Percentiles rank a stretch among this genome's conserved stretches.
phyloP scores from a whole-genome alignment of 2,797 vertebrate genomes.

The Capromys pilorides region DNA sequence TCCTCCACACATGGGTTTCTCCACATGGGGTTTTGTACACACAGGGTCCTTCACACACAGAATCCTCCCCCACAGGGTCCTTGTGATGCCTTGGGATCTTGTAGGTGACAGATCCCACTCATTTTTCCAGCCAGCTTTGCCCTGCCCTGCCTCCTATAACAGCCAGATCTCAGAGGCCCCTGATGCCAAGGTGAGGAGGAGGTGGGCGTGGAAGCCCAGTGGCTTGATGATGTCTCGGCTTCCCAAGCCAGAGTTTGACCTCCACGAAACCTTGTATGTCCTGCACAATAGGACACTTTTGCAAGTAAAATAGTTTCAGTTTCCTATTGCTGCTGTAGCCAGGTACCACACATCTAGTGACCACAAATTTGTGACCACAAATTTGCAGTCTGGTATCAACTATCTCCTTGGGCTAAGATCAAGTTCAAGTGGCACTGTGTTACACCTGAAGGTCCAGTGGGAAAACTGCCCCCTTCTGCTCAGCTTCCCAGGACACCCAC shows the following conservation, averaged over 20 bases:
- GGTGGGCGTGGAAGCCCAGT: conserved; percentile 59
- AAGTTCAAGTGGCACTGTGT: neutral
- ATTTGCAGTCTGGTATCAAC: neutral
- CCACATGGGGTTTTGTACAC: no score
- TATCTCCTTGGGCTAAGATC: neutral
- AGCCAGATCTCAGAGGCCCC: conserved; percentile 56
- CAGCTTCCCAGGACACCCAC: neutral
- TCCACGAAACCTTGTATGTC: conserved; percentile 1
- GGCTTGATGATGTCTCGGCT: conserved; percentile 52
- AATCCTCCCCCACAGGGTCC: neutral
- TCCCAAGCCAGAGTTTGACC: conserved; percentile 44
- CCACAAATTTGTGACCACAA: neutral
- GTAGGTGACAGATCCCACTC: neutral
- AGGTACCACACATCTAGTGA: neutral
- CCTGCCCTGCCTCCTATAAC: neutral
- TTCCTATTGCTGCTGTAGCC: neutral
- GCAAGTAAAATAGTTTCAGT: conserved; percentile 7
- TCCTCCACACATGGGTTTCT: no score
- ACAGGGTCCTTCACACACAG: neutral
- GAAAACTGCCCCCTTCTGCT: neutral
- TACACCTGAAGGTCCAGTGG: neutral
- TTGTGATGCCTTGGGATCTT: neutral
- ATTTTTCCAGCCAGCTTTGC: neutral
- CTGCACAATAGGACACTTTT: neutral
- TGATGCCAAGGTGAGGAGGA: conserved; percentile 62